A percentile compares a stretch with the other conserved stretches of the same genome.
These are phyloP conservation scores for Sialis lutaria DNA, from an alignment of 2,888 invertebrate species.

Conservation along the genomic window DNA sequence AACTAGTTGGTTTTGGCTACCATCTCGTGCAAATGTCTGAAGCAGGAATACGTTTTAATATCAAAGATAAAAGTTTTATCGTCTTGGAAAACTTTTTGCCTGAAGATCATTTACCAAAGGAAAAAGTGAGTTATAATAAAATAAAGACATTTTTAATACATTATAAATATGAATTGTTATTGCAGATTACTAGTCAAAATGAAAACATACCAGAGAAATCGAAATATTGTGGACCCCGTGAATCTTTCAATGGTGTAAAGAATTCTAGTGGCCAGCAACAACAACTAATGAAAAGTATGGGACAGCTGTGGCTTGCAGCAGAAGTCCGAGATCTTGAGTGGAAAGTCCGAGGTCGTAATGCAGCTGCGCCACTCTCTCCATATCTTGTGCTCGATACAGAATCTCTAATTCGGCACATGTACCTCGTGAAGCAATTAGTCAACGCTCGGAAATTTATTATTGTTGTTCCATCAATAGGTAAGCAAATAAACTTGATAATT, in stretches of 20 bases:
- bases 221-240: not conserved
- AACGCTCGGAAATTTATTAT: slow-evolving; percentile 69
- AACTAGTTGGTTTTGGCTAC: slow-evolving; percentile 65
- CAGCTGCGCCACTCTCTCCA: slow-evolving; percentile 42
- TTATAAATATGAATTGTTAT: too few species aligned
- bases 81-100: slow-evolving; percentile 9
- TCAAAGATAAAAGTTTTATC: slow-evolving; percentile 21
- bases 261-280: slow-evolving; percentile 13
- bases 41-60: slow-evolving; percentile 47
- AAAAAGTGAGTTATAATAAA: not conserved
- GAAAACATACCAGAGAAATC: too few species aligned
- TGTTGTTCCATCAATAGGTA: slow-evolving; percentile 75
- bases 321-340: slow-evolving; percentile 76
- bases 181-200: too few species aligned
- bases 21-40: slow-evolving; percentile 43
- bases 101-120: not conserved
- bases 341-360: slow-evolving; percentile 35
- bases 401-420: slow-evolving; percentile 57
- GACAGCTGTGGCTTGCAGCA: slow-evolving; percentile 74
- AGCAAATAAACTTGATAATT: slow-evolving; percentile 18
- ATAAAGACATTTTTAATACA: too few species aligned
- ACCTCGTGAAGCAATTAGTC: slow-evolving; percentile 67
- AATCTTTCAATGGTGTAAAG: slow-evolving; percentile 2
- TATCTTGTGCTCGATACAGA: slow-evolving; percentile 79
- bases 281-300: slow-evolving; percentile 62